Percentiles rank a stretch among this genome's conserved stretches.
phyloP scores from a whole-genome alignment of 1,140 invertebrate genomes.

The Cydia amplana region DNA sequence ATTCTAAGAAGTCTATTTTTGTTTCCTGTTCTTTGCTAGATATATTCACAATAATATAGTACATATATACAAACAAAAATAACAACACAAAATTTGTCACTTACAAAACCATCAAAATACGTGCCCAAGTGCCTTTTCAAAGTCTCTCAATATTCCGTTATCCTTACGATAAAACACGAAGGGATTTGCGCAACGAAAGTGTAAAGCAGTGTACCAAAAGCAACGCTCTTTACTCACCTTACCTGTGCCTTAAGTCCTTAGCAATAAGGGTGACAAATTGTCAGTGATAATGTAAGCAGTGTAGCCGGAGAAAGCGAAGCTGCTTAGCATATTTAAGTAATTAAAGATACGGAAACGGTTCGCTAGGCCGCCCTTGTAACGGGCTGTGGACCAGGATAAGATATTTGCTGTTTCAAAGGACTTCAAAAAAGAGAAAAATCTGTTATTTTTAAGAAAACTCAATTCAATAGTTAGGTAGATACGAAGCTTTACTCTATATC shows the following conservation, averaged over 20 bases:
- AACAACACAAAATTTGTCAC: neutral
- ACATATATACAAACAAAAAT: neutral
- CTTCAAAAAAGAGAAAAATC: too few relatives aligned
- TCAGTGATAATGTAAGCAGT: neutral
- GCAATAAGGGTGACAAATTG: neutral
- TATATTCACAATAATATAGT: too few relatives aligned
- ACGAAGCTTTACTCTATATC: too few relatives aligned
- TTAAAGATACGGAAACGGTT: constrained; percentile 54
- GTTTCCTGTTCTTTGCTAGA: too few relatives aligned
- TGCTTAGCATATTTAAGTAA: constrained; percentile 61
- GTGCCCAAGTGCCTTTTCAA: neutral
- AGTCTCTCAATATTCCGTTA: neutral
- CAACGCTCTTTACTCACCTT: too few relatives aligned
- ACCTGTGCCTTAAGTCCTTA: too few relatives aligned
- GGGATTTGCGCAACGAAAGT: neutral
- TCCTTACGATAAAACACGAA: neutral
- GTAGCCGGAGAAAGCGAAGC: constrained; percentile 6
- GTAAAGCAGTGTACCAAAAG: too few relatives aligned
- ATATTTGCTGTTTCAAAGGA: neutral
- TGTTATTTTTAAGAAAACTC: too few relatives aligned
- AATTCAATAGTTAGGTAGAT: too few relatives aligned
- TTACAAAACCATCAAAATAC: neutral
- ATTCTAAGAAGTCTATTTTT: too few relatives aligned
- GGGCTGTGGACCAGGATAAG: neutral
- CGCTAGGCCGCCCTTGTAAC: constrained; percentile 32